phyloP scores from a whole-genome alignment of 92 coral and sea anemone species.

The Actinostola sp. region DNA sequence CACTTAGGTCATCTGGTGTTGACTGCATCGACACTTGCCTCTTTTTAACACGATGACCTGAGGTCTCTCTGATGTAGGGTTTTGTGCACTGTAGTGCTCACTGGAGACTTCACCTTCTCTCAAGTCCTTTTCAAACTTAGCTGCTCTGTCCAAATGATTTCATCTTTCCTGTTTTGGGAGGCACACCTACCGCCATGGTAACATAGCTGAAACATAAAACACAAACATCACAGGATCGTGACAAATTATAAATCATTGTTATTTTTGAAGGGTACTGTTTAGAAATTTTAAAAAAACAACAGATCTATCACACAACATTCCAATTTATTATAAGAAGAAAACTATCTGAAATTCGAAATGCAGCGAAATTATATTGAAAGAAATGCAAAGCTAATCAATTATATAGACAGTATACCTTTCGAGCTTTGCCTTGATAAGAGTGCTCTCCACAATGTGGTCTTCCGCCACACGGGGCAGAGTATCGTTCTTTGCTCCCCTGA shows the following conservation, averaged over 20 bases:
- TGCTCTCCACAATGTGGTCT: slow-evolving; percentile 63
- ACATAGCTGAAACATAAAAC: too few relatives aligned
- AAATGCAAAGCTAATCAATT: not conserved
- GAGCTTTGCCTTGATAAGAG: slow-evolving; percentile 44
- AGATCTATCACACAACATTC: not conserved
- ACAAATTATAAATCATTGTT: not conserved
- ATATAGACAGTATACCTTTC: slow-evolving; percentile 26
- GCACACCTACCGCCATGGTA: slow-evolving; percentile 58
- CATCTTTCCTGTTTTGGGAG: slow-evolving; percentile 39
- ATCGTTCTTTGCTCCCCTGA: slow-evolving; percentile 58
- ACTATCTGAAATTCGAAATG: not conserved
- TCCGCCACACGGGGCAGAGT: slow-evolving; percentile 52
- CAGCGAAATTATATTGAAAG: not conserved
- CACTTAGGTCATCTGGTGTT: slow-evolving; percentile 9
- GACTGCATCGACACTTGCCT: not conserved
- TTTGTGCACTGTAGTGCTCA: too few relatives aligned
- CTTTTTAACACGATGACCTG: slow-evolving; percentile 28
- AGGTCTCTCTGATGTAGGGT: not conserved
- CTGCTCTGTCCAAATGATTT: slow-evolving; percentile 39
- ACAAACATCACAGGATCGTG: too few relatives aligned
- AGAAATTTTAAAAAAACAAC: not conserved
- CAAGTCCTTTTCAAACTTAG: slow-evolving; percentile 49
- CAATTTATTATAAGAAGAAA: not conserved
- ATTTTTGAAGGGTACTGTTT: not conserved
- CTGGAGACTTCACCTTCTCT: too few relatives aligned